Evolutionary conservation across 2,113 vertebrate genomes (phyloP).

Genomic region (Myrmophylax atrothorax): DNA sequence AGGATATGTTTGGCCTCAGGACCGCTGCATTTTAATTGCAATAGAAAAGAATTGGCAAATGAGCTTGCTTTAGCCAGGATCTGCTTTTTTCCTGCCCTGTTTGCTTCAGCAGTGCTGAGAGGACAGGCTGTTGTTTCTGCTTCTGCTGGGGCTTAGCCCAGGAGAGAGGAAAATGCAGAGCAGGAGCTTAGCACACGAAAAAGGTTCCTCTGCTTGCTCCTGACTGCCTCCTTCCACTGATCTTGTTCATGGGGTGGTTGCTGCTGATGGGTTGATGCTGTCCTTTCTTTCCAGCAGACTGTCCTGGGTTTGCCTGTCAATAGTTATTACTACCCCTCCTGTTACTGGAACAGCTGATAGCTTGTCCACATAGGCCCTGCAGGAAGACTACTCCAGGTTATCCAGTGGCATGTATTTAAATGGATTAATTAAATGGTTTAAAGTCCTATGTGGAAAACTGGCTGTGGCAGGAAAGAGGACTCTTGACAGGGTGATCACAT

Average conservation of each 20-base stretch:
- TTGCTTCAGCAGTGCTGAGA: neutral
- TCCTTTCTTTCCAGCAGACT: neutral
- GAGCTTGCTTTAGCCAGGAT: neutral
- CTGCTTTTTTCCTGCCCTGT: neutral
- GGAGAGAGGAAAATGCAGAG: neutral
- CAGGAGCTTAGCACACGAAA: fast-evolving
- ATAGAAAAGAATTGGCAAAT: neutral
- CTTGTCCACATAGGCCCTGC: neutral
- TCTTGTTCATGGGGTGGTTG: neutral
- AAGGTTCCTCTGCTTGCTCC: neutral
- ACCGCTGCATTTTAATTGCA: neutral
- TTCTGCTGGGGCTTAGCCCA: neutral
- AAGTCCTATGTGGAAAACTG: neutral
- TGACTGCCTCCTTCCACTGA: neutral
- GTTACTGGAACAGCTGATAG: neutral
- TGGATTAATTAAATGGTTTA: slow-evolving; percentile 14
- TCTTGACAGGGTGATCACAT: neutral
- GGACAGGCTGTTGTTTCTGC: neutral
- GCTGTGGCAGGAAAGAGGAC: neutral
- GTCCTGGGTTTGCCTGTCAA: neutral
- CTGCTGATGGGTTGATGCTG: neutral
- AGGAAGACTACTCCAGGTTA: neutral
- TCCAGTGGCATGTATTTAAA: neutral
- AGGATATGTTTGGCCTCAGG: neutral
- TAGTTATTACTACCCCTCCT: neutral